phyloP scores from a whole-genome alignment of 2,888 invertebrate genomes.

The Caradrina clavipalpis region DNA sequence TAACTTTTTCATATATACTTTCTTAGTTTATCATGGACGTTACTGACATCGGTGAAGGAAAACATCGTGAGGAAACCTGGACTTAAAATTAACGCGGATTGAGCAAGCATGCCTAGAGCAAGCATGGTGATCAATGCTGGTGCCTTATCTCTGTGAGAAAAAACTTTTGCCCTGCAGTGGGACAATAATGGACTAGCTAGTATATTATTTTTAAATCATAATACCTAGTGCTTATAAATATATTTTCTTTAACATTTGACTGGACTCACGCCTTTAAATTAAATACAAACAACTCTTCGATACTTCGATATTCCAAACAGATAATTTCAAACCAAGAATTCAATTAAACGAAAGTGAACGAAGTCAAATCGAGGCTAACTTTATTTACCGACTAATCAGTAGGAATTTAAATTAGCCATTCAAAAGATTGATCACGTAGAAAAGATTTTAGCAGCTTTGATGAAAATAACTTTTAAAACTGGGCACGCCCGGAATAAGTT shows the following conservation, averaged over 20 bases:
- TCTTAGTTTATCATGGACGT: too few relatives aligned
- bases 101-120: too few relatives aligned
- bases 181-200: too few relatives aligned
- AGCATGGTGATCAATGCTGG: too few relatives aligned
- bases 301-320: conserved; percentile 17
- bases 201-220: too few relatives aligned
- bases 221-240: conserved; percentile 8
- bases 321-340: conserved; percentile 20
- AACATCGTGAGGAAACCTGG: too few relatives aligned
- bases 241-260: not conserved
- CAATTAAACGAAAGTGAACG: conserved; percentile 37
- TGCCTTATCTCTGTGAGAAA: too few relatives aligned
- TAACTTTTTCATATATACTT: too few relatives aligned
- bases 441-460: conserved; percentile 64
- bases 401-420: conserved; percentile 76
- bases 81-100: too few relatives aligned
- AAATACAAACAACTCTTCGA: conserved; percentile 8
- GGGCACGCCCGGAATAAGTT: conserved; percentile 17
- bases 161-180: too few relatives aligned
- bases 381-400: conserved; percentile 72
- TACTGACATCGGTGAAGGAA: too few relatives aligned
- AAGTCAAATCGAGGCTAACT: conserved; percentile 39
- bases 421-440: conserved; percentile 73
- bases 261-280: not conserved
- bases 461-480: conserved; percentile 57